These are phyloP conservation scores for Drosophila trichaetosa DNA, from an alignment of 2,888 invertebrate genomes.

Conservation along the genomic window DNA sequence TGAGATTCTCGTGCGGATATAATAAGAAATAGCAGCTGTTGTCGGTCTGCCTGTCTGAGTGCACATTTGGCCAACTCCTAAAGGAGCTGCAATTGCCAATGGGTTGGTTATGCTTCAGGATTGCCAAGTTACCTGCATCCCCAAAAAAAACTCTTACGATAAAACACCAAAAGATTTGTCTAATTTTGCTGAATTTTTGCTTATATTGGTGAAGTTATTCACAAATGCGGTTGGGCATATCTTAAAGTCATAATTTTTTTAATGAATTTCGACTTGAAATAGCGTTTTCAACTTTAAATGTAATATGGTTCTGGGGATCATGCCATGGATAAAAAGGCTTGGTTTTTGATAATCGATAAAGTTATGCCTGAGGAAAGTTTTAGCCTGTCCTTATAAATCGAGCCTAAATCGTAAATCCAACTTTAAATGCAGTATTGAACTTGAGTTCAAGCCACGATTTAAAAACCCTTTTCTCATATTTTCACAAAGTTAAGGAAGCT, in stretches of 20 bases:
- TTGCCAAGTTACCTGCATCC: constrained; percentile 34
- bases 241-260: neutral
- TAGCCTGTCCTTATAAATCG: neutral
- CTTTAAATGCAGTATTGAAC: neutral
- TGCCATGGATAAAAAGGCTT: neutral
- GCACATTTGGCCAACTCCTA: constrained; percentile 23
- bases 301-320: neutral
- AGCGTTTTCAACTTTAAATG: neutral
- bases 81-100: constrained; percentile 21
- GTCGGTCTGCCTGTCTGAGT: neutral
- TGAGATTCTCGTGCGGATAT: constrained; percentile 67
- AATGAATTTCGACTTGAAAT: neutral
- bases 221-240: neutral
- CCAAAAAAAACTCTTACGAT: constrained; percentile 4
- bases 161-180: constrained; percentile 32
- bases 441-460: neutral
- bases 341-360: neutral
- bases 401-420: too few species aligned
- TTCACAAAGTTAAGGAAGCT: neutral
- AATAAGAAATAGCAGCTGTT: constrained; percentile 52
- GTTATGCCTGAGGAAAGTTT: neutral
- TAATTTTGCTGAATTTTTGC: neutral
- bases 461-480: neutral
- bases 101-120: constrained; percentile 46
- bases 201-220: neutral